Evolutionary conservation across 2,113 vertebrate species (phyloP).

Genomic region (Ptyas mucosa): DNA sequence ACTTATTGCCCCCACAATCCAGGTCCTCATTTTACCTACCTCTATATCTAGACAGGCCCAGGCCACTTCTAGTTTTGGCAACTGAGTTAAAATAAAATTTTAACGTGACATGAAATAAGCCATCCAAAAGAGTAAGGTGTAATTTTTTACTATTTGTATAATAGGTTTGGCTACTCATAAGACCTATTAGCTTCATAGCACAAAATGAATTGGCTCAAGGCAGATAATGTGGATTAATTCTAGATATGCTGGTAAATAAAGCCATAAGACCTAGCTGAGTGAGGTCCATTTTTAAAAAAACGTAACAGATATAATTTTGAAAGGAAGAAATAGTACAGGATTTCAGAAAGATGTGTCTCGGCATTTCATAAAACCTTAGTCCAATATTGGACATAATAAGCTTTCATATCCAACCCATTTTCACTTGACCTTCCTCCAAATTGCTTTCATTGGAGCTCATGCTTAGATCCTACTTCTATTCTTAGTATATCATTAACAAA

Average conservation of each 20-base stretch:
- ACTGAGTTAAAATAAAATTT: neutral
- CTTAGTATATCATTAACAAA: neutral
- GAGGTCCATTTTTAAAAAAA: neutral
- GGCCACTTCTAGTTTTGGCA: neutral
- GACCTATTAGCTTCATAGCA: neutral
- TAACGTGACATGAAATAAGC: neutral
- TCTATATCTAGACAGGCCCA: neutral
- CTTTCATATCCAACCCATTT: neutral
- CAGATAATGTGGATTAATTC: neutral
- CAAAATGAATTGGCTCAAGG: neutral
- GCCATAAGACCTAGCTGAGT: neutral
- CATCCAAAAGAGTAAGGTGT: neutral
- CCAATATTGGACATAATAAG: neutral
- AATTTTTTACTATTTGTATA: neutral
- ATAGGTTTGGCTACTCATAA: neutral
- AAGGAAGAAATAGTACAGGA: neutral
- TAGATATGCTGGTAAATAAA: neutral
- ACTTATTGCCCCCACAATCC: too few species aligned
- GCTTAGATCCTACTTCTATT: neutral
- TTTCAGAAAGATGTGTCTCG: neutral
- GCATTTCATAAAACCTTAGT: neutral
- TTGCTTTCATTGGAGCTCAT: neutral
- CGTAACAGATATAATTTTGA: neutral
- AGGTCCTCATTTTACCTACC: too few species aligned
- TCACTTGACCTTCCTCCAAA: neutral